Evolutionary conservation across 37 sponge, comb jelly and placozoan genomes (phyloP), one percentile per base, ranked within the genome.

Genomic region (Beroe forskalii): DNA sequence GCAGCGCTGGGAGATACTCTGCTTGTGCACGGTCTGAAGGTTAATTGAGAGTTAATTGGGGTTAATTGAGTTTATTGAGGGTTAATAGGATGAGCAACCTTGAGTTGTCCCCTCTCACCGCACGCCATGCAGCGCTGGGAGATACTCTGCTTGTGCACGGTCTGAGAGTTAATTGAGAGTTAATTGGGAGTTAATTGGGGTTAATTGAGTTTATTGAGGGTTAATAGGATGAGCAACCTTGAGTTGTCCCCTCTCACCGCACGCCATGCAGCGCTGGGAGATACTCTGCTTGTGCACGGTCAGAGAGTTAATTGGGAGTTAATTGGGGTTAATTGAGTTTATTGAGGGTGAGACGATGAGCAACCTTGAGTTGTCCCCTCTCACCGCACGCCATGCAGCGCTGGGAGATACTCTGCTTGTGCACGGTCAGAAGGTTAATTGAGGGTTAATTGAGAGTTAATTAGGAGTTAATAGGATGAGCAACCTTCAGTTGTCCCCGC

Each of bases 381-480:
- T 94, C 44, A 0, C 99, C 99, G 92, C 99, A 98, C 0, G 99
- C 99, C 89, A 90, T 92, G 91, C 99, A 99, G 55, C 12, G 12
- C 55, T 48, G 55, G 4, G 66, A 62, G 44, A 99, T 96, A 30
- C 90, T 90, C 33, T 91, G 91, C 90, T 96, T 99, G 55, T 91
- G 69, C 89, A 92, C 63, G 43, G 94, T 95, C 48, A 6, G 66
- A n/a, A 23, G 17, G 66, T n/a, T n/a, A n/a, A n/a, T n/a, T 72
- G 76, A 35, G 40, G 23, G 31, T 17, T 12, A 48, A 12, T n/a
- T n/a, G n/a, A n/a, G n/a, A n/a, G n/a, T n/a, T n/a, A n/a, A n/a
- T n/a, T n/a, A n/a, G n/a, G n/a, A n/a, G n/a, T n/a, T n/a, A n/a
- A n/a, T n/a, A n/a, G n/a, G 93, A 91, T 96, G 97, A 1, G 92